Evolutionary conservation across 2,797 vertebrate species (phyloP), one percentile per base, ranked within the genome.

Genomic region (Petrocephalus schoutedeni): DNA sequence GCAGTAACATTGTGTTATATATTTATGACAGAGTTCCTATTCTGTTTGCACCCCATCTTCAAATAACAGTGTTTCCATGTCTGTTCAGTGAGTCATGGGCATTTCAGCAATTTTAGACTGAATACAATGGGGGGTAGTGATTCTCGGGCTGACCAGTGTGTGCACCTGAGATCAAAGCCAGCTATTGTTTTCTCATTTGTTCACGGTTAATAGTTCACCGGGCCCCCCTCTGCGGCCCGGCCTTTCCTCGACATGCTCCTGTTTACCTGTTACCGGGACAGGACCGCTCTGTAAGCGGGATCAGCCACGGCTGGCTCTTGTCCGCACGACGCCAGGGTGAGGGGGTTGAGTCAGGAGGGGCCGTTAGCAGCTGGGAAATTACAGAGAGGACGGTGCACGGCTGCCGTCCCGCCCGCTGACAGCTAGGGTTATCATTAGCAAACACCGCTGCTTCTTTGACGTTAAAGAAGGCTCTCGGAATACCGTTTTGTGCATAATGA

Each of bases 311-410:
- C 36, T 8, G 1, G 54, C 83, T 90, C 87, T 71, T 87, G 67
- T 87, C 86, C 67, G 88, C 74, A 64, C 85, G 7, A 16, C 58
- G 19, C 71, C 89, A 88, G 90, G 90, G 28, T 28, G 89, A 89
- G 58, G 83, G 89, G 87, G 86, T 88, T 86, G 67, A 87, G 87
- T 87, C 88, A 61, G 74, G 89, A 89, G 87, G 86, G 87, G 83
- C 89, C 90, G 90, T 92, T 91, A 92, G 67, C 23, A 89, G 87
- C 80, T 88, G 87, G 23, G 9, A 41, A 45, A 49, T 80, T 53
- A 36, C n/a, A 5, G 58, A 53, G 41, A 23, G 83, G 87, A 85
- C 49, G 87, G 80, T 16, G 23, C 23, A 41, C 14, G 41, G 84
- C 41, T 2, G 28, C 10, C 0, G 56, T 16, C 14, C 58, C 23